Percentiles rank a stretch among this genome's conserved stretches.
These are phyloP conservation scores for Conus canariensis DNA, from an alignment of 2,888 invertebrate species.

Conservation along the genomic window DNA sequence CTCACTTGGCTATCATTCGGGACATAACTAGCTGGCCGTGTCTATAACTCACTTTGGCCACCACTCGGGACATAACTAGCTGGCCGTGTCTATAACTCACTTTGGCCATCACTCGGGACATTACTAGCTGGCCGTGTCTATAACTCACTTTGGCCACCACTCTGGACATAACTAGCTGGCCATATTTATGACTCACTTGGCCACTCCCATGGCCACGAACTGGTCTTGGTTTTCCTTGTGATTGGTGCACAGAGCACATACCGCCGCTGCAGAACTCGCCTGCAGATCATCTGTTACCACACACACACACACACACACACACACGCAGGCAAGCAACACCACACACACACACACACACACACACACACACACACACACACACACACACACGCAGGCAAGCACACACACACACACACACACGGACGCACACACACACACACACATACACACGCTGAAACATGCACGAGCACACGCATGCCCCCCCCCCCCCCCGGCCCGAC, in stretches of 20 bases:
- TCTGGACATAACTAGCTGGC: too few relatives aligned
- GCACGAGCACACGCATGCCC: neutral
- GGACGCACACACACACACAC: neutral
- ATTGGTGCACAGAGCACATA: constrained; percentile 71
- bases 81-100: too few relatives aligned
- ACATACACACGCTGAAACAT: neutral
- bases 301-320: constrained; percentile 1
- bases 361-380: too few relatives aligned
- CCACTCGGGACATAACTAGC: too few relatives aligned
- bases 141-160: too few relatives aligned
- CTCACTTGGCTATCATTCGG: too few relatives aligned
- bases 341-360: too few relatives aligned
- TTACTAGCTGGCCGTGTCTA: too few relatives aligned
- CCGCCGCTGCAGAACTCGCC: constrained; percentile 75
- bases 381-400: neutral
- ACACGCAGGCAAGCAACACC: too few relatives aligned
- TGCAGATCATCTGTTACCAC: constrained; percentile 70
- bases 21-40: too few relatives aligned
- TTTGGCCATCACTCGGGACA: too few relatives aligned
- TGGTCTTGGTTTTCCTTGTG: constrained; percentile 73
- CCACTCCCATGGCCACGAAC: constrained; percentile 71
- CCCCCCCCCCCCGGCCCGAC: neutral
- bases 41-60: too few relatives aligned
- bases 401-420: neutral
- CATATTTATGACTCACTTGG: constrained; percentile 61